Conservation (phyloP, 2,888 invertebrate species). For the Blera fallax region DNA sequence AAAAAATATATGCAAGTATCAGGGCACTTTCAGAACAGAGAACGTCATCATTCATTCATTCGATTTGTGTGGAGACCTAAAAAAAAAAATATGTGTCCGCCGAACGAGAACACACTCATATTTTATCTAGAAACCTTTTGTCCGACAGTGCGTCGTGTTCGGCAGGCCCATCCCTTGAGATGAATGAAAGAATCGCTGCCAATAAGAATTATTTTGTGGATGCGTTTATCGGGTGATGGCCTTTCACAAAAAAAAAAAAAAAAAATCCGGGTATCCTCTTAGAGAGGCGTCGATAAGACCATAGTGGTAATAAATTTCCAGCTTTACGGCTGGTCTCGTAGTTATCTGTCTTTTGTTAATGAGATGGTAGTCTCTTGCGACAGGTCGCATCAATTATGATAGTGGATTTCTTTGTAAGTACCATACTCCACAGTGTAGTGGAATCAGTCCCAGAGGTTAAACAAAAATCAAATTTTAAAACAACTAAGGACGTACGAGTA, state of each 20-base stretch:
- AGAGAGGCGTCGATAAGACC: slow-evolving; percentile 66
- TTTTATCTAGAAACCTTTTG: slow-evolving; percentile 67
- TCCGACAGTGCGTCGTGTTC: slow-evolving; percentile 37
- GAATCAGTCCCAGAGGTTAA: neutral
- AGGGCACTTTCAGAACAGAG: slow-evolving; percentile 21
- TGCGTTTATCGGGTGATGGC: slow-evolving; percentile 67
- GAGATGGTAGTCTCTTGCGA: slow-evolving; percentile 62
- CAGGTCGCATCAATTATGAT: slow-evolving; percentile 69
- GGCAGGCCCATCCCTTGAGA: slow-evolving; percentile 48
- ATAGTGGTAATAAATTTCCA: slow-evolving; percentile 66
- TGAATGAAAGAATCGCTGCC: slow-evolving; percentile 47
- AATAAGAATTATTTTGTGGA: slow-evolving; percentile 52
- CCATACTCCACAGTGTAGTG: neutral
- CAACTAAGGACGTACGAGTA: neutral
- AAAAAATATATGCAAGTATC: slow-evolving; percentile 26
- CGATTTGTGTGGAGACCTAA: slow-evolving; percentile 44
- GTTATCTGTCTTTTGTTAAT: slow-evolving; percentile 70
- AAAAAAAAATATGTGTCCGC: slow-evolving; percentile 32
- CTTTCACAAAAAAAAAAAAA: slow-evolving; percentile 32
- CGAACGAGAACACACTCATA: slow-evolving; percentile 49
- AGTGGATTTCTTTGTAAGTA: slow-evolving; percentile 10
- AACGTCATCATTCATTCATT: slow-evolving; percentile 70
- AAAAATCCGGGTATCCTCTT: slow-evolving; percentile 45
- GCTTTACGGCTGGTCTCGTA: slow-evolving; percentile 58
- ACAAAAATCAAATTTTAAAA: neutral